phyloP scores from a whole-genome alignment of 2,113 vertebrate genomes.

The Trematomus loennbergii region DNA sequence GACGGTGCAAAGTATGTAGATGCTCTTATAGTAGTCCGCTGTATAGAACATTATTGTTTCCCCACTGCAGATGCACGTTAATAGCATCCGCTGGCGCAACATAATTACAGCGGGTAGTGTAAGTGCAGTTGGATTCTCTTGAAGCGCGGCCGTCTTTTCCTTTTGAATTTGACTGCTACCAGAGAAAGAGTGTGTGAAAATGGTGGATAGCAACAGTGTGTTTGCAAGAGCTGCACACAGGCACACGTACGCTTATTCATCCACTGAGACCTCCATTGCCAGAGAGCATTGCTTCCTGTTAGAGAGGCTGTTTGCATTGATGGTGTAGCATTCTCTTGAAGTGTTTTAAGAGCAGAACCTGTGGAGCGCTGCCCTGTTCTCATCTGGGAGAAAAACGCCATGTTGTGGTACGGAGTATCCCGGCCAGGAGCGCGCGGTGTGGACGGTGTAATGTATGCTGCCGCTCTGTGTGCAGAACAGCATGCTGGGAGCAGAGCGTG shows the following conservation, averaged over 20 bases:
- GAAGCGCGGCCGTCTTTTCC: too few species aligned
- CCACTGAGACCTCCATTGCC: constrained; percentile 37
- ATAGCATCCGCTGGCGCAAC: too few species aligned
- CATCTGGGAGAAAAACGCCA: neutral
- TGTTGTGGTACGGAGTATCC: constrained; percentile 36
- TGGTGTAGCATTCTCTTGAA: constrained; percentile 17
- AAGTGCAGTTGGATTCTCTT: too few species aligned
- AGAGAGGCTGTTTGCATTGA: constrained; percentile 35
- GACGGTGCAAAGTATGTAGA: too few species aligned
- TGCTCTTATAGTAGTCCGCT: too few species aligned
- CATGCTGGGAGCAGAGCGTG: constrained; percentile 37
- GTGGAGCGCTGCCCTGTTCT: constrained; percentile 14
- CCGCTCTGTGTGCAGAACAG: constrained; percentile 37
- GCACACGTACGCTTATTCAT: constrained; percentile 55
- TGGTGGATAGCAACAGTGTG: constrained; percentile 55
- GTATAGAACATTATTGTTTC: too few species aligned
- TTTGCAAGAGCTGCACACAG: constrained; percentile 19
- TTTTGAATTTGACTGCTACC: too few species aligned
- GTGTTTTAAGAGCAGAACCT: constrained; percentile 46
- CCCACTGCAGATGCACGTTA: too few species aligned
- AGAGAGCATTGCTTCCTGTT: constrained; percentile 36
- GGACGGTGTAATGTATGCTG: constrained; percentile 38
- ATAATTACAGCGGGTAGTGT: too few species aligned
- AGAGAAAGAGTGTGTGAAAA: constrained; percentile 43
- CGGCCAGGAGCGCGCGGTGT: constrained; percentile 20